These are phyloP conservation scores for Diarsia mendica DNA, from an alignment of 2,888 invertebrate species.

Conservation along the genomic window DNA sequence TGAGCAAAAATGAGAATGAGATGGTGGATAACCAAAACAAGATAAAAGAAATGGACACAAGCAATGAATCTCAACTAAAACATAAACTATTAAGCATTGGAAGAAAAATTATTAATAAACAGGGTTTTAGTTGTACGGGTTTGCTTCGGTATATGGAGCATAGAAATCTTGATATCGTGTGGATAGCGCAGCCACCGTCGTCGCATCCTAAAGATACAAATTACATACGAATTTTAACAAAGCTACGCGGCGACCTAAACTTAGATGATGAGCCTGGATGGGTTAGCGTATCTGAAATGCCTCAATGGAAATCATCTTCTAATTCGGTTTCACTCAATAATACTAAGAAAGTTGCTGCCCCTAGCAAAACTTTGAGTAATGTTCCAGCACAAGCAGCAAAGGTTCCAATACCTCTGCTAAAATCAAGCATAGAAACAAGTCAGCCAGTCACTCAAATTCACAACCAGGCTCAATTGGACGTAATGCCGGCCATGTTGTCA, in stretches of 20 bases:
- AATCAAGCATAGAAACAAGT: constrained; percentile 2
- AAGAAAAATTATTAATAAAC: constrained; percentile 79
- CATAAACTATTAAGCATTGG: constrained; percentile 85
- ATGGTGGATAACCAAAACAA: constrained; percentile 29
- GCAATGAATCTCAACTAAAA: constrained; percentile 74
- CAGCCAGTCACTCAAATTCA: constrained; percentile 7
- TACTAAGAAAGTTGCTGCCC: neutral
- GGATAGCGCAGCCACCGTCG: constrained; percentile 70
- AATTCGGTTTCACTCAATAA: neutral
- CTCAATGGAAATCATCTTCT: neutral
- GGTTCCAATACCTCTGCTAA: neutral
- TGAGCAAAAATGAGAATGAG: constrained; percentile 64
- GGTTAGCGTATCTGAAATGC: constrained; percentile 51
- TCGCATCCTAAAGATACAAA: constrained; percentile 63
- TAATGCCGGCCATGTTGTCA: constrained; percentile 45
- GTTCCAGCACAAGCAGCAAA: constrained; percentile 10
- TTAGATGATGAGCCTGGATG: constrained; percentile 68
- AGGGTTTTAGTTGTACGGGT: constrained; percentile 78
- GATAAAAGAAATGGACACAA: constrained; percentile 48
- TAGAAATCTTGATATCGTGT: constrained; percentile 79
- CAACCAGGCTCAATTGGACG: constrained; percentile 17
- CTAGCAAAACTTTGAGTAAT: neutral
- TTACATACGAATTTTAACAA: constrained; percentile 77
- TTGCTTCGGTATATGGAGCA: constrained; percentile 81
- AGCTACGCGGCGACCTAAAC: constrained; percentile 61